These are phyloP conservation scores for Lacerta viridis DNA, from an alignment of 2,797 vertebrate species.

Conservation along the genomic window DNA sequence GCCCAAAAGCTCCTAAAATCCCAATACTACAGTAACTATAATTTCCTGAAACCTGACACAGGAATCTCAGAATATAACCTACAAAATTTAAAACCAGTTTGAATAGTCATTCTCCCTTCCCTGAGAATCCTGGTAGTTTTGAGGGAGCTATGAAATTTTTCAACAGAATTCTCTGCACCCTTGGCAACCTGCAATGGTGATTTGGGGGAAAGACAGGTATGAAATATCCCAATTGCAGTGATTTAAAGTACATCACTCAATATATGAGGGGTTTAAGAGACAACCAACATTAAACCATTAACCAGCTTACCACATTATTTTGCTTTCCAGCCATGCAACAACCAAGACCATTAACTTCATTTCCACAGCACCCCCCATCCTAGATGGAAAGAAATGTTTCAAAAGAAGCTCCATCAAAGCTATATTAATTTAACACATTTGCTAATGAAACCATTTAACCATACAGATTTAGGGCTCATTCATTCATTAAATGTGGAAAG, in stretches of 20 bases:
- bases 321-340: slow-evolving; percentile 58
- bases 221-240: neutral
- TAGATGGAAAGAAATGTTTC: slow-evolving; percentile 51
- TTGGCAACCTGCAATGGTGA: neutral
- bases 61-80: too few species aligned
- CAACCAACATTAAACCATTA: neutral
- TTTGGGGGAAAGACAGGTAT: neutral
- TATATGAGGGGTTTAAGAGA: neutral
- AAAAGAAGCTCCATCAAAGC: neutral
- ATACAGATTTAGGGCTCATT: neutral
- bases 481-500: too few species aligned
- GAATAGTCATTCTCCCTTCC: neutral
- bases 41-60: too few species aligned
- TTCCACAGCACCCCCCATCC: slow-evolving; percentile 58
- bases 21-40: too few species aligned
- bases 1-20: too few species aligned
- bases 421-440: neutral
- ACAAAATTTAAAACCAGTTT: neutral
- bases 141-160: neutral
- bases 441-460: neutral
- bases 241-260: neutral
- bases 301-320: neutral
- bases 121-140: neutral
- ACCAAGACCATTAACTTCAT: slow-evolving; percentile 10
- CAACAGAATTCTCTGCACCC: neutral